phyloP scores from a whole-genome alignment of 2,797 vertebrate genomes.

The Takifugu ocellatus region DNA sequence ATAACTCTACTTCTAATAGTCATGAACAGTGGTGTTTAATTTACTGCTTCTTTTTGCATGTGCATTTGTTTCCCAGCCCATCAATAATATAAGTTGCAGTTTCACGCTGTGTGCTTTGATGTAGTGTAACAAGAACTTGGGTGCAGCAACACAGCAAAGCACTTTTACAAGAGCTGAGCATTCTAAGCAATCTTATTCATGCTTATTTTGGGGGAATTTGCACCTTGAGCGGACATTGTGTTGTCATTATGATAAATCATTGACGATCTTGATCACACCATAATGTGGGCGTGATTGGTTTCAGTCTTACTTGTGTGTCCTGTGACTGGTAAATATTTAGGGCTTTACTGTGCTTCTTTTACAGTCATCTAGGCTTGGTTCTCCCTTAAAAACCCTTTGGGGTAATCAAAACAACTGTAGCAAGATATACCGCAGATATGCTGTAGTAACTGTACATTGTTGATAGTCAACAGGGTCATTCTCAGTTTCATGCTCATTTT shows the following conservation, averaged over 20 bases:
- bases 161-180: neutral
- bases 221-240: neutral
- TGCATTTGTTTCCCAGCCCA: constrained; percentile 27
- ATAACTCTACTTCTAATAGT: too few relatives aligned
- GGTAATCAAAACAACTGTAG: too few relatives aligned
- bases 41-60: constrained; percentile 59
- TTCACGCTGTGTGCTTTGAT: constrained; percentile 45
- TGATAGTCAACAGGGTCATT: too few relatives aligned
- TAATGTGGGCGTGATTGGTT: neutral
- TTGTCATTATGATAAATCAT: constrained; percentile 12
- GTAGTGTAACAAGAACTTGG: constrained; percentile 41
- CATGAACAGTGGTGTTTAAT: neutral
- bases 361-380: too few relatives aligned
- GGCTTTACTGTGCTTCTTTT: too few relatives aligned
- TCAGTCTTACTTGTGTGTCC: neutral
- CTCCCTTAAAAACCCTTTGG: too few relatives aligned
- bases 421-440: too few relatives aligned
- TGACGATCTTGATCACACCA: constrained; percentile 39
- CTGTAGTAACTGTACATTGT: too few relatives aligned
- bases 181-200: neutral
- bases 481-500: too few relatives aligned
- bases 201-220: constrained; percentile 7
- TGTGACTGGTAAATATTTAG: neutral
- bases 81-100: constrained; percentile 16
- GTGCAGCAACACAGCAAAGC: constrained; percentile 59